Evolutionary conservation across 2,888 invertebrate genomes (phyloP).

Genomic region (Diploptera punctata): DNA sequence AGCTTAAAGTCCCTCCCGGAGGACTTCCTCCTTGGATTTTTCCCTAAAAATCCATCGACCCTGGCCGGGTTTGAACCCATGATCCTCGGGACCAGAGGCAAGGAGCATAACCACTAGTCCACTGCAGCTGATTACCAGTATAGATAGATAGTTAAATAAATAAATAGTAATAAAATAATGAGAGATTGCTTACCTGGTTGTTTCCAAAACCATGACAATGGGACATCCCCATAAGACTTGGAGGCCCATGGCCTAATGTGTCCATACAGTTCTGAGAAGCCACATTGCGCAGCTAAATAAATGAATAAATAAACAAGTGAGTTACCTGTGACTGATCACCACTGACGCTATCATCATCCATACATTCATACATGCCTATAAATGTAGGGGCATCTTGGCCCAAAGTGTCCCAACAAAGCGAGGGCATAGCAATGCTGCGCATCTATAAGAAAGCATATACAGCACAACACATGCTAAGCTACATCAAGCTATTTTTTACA

Average conservation of each 20-base stretch:
- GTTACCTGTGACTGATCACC: conserved; percentile 32
- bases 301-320: conserved; percentile 27
- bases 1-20: too few relatives aligned
- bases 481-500: too few relatives aligned
- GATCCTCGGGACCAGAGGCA: too few relatives aligned
- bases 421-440: conserved; percentile 38
- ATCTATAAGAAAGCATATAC: conserved; percentile 39
- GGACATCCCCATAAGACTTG: conserved; percentile 87
- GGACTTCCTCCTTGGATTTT: too few relatives aligned
- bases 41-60: too few relatives aligned
- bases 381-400: conserved; percentile 43
- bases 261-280: conserved; percentile 88
- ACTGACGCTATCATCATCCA: conserved; percentile 22
- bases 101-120: too few relatives aligned
- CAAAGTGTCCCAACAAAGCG: conserved; percentile 43
- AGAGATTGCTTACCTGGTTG: conserved; percentile 69
- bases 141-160: too few relatives aligned
- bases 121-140: too few relatives aligned
- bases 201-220: conserved; percentile 95
- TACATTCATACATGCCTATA: conserved; percentile 42
- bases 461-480: too few relatives aligned
- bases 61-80: too few relatives aligned
- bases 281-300: conserved; percentile 70
- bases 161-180: too few relatives aligned
- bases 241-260: conserved; percentile 92